phyloP scores from a whole-genome alignment of 2,113 vertebrate species.

The Plotosus lineatus region DNA sequence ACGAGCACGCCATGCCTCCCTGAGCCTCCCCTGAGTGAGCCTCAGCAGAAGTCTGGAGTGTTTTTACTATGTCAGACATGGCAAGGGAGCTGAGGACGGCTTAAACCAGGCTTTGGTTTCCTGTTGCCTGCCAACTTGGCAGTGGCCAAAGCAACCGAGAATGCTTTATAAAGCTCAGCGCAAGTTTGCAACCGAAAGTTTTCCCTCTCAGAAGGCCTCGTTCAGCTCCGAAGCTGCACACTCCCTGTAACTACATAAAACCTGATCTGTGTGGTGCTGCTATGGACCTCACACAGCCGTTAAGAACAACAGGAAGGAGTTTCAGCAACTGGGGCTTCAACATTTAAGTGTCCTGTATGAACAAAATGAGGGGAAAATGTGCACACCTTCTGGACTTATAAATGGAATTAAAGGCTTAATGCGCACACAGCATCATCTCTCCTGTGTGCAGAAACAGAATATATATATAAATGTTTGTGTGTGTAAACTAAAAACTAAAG shows the following conservation, averaged over 20 bases:
- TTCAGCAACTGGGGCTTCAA: neutral
- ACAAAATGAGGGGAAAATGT: neutral
- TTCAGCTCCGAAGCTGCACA: neutral
- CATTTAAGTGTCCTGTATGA: neutral
- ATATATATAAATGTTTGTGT: neutral
- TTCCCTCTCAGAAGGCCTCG: slow-evolving; percentile 21
- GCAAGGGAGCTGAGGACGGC: slow-evolving; percentile 25
- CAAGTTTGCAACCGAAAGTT: neutral
- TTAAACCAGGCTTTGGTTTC: slow-evolving; percentile 51
- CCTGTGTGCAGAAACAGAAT: neutral
- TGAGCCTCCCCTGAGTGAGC: slow-evolving; percentile 24
- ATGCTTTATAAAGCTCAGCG: slow-evolving; percentile 43
- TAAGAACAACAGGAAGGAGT: neutral
- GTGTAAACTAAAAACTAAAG: no score
- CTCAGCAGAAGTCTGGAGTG: slow-evolving; percentile 37
- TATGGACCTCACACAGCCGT: neutral
- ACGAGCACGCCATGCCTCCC: neutral
- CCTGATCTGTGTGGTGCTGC: neutral
- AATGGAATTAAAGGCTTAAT: neutral
- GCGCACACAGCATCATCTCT: neutral
- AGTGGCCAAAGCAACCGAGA: slow-evolving; percentile 37
- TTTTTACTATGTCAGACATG: slow-evolving; percentile 57
- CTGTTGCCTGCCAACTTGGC: slow-evolving; percentile 52
- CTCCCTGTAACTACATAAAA: neutral
- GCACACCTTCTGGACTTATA: neutral